Conservation (phyloP, 2,113 vertebrate species). For the Apodemus speciosus region DNA sequence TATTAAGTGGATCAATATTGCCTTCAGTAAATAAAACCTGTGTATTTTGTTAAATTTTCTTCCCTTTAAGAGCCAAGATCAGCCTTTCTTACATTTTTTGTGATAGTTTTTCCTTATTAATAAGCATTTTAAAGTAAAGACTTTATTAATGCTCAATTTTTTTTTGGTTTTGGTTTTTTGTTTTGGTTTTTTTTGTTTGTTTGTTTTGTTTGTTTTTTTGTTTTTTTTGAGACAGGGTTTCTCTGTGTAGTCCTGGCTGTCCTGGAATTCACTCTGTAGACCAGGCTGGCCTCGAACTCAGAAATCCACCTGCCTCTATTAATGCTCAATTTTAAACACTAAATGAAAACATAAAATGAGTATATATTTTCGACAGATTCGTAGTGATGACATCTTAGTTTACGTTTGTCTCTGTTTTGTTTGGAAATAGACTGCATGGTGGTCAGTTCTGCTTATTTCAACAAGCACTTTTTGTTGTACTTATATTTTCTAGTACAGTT, state of each 20-base stretch:
- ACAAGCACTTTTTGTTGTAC: background rate
- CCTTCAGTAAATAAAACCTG: constrained; percentile 1
- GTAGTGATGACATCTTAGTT: background rate
- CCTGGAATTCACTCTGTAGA: no score
- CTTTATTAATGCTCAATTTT: no score
- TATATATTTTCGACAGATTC: background rate
- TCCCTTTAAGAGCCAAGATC: background rate
- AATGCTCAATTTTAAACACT: no score
- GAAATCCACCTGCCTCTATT: no score
- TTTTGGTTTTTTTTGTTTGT: no score
- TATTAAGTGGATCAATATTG: background rate
- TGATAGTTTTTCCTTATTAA: background rate
- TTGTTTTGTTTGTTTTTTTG: no score
- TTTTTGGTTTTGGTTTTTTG: no score
- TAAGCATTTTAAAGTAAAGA: background rate
- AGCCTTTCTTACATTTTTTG: background rate
- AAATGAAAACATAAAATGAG: background rate
- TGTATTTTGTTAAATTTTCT: constrained; percentile 30
- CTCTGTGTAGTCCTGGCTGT: no score
- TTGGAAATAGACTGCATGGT: background rate
- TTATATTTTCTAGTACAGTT: background rate
- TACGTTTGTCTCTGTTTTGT: background rate
- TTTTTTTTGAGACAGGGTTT: no score
- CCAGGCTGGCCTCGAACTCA: no score
- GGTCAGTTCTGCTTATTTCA: background rate